These are phyloP conservation scores for Parapsyche elsis DNA, from an alignment of 1,140 invertebrate species.

Conservation along the genomic window DNA sequence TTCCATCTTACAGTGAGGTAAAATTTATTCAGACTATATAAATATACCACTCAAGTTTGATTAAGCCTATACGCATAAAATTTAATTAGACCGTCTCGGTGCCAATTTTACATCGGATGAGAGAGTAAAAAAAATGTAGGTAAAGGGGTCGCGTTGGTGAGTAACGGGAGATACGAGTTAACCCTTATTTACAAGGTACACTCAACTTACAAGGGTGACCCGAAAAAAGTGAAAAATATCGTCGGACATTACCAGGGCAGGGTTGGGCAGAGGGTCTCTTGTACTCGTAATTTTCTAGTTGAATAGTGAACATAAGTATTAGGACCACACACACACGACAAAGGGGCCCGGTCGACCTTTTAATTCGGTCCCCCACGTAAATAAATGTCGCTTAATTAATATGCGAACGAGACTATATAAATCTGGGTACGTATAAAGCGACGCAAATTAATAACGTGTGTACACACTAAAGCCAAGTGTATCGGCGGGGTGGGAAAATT, in stretches of 20 bases:
- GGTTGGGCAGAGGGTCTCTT: not conserved
- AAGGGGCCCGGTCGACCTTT: not conserved
- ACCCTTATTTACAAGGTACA: constrained; percentile 33
- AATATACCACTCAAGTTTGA: too few relatives aligned
- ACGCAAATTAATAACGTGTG: not conserved
- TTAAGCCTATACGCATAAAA: too few relatives aligned
- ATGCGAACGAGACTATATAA: not conserved
- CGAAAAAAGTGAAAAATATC: constrained; percentile 29
- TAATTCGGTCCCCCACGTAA: constrained; percentile 9
- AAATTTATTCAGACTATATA: too few relatives aligned
- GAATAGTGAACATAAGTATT: constrained; percentile 28
- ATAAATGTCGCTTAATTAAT: constrained; percentile 27
- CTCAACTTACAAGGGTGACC: constrained; percentile 15
- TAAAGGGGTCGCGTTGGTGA: not conserved
- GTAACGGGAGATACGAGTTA: constrained; percentile 11
- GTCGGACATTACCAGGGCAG: constrained; percentile 4
- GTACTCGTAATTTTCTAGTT: constrained; percentile 27
- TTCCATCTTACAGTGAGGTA: too few relatives aligned
- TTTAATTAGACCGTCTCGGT: too few relatives aligned
- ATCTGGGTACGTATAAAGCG: not conserved
- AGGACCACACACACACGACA: not conserved
- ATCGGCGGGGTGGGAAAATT: not conserved
- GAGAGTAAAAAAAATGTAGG: too few relatives aligned
- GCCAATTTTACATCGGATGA: too few relatives aligned
- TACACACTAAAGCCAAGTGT: not conserved